phyloP scores from a whole-genome alignment of 2,113 vertebrate genomes.

The Benitochromis conjunctus region DNA sequence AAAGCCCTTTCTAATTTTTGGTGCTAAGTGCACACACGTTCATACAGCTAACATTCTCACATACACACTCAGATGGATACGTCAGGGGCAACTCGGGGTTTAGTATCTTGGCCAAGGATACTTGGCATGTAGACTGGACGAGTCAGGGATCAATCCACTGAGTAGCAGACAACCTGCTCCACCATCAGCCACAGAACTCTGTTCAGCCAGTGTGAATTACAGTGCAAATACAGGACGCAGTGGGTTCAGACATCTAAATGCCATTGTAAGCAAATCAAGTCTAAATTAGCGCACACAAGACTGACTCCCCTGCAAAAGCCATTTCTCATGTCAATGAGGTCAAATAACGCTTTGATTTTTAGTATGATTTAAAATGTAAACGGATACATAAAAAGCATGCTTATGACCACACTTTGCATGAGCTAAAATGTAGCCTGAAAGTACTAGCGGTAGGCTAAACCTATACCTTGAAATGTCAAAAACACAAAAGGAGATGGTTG shows the following conservation, averaged over 20 bases:
- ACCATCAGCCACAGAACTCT: not conserved
- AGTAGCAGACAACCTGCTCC: not conserved
- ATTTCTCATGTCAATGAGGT: not conserved
- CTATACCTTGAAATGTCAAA: not conserved
- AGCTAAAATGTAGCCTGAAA: not conserved
- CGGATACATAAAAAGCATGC: not conserved
- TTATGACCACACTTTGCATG: not conserved
- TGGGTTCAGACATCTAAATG: not conserved
- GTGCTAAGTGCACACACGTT: not conserved
- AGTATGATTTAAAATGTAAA: not conserved
- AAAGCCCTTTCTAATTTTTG: not conserved
- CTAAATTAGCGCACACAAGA: not conserved
- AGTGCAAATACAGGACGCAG: not conserved
- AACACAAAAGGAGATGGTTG: not conserved
- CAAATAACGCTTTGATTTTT: not conserved
- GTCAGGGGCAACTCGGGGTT: rapidly evolving
- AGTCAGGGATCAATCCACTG: rapidly evolving
- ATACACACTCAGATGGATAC: not conserved
- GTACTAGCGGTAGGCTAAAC: not conserved
- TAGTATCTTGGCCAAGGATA: not conserved
- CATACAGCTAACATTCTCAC: not conserved
- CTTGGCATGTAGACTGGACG: not conserved
- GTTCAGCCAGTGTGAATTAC: not conserved
- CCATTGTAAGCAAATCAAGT: not conserved
- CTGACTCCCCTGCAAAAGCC: not conserved